Evolutionary conservation across 2,113 vertebrate species (phyloP).

Genomic region (Ictidomys tridecemlineatus): DNA sequence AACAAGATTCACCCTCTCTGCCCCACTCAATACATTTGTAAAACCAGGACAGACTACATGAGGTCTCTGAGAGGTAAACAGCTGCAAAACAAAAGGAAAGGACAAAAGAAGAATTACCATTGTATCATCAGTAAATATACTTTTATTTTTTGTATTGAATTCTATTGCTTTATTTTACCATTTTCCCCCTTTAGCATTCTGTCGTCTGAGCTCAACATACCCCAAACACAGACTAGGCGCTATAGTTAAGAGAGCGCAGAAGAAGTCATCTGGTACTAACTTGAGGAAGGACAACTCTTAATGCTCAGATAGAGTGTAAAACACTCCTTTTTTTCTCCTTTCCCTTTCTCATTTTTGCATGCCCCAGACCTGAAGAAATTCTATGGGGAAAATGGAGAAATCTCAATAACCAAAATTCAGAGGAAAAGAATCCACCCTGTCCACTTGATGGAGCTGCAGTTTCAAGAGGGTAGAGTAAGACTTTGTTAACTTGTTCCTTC

Average conservation of each 20-base stretch:
- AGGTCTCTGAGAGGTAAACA: conserved; percentile 2
- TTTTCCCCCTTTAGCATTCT: not conserved
- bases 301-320: not conserved
- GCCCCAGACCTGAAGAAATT: not conserved
- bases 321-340: not conserved
- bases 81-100: not conserved
- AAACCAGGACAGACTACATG: not conserved
- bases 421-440: not conserved
- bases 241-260: not conserved
- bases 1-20: not conserved
- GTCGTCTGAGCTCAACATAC: not conserved
- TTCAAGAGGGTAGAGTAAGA: not conserved
- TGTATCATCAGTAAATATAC: not conserved
- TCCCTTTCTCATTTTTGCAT: not conserved
- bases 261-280: not conserved
- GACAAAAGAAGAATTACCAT: not conserved
- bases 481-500: not conserved
- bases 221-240: not conserved
- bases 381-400: not conserved
- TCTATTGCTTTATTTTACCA: not conserved
- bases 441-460: not conserved
- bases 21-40: not conserved
- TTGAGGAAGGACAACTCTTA: not conserved
- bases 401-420: not conserved
- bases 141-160: not conserved